phyloP scores from a whole-genome alignment of 2,113 vertebrate genomes.

The Eupsittula cactorum region DNA sequence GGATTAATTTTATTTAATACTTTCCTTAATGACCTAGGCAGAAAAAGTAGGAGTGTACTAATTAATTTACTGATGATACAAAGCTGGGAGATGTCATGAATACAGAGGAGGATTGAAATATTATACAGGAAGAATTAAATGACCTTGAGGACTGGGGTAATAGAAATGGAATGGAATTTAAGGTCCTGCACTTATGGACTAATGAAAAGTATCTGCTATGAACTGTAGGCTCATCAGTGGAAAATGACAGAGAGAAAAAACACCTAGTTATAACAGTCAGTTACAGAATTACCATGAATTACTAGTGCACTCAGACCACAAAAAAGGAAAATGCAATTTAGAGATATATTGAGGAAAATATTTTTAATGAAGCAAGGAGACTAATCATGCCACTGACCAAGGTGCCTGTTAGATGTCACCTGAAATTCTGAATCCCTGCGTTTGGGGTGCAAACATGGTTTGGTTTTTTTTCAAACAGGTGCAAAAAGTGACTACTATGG shows the following conservation, averaged over 20 bases:
- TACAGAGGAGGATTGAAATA: constrained; percentile 67
- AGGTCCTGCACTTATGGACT: constrained; percentile 48
- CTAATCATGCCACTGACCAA: not conserved
- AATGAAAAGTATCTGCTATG: constrained; percentile 45
- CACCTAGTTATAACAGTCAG: not conserved
- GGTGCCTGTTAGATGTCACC: not conserved
- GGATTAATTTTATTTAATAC: constrained; percentile 74
- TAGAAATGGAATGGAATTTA: constrained; percentile 49
- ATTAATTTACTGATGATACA: constrained; percentile 71
- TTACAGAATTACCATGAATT: constrained; percentile 17
- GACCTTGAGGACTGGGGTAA: constrained; percentile 56
- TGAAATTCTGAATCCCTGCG: not conserved
- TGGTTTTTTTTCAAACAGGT: not conserved
- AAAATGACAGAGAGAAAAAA: constrained; percentile 36
- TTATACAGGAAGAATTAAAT: constrained; percentile 52
- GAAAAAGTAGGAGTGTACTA: constrained; percentile 69
- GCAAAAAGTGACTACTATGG: not conserved
- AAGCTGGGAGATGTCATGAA: constrained; percentile 63
- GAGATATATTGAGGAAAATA: not conserved
- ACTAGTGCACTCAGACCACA: not conserved
- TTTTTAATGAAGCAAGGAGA: not conserved
- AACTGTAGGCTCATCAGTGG: constrained; percentile 30
- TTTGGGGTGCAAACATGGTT: not conserved
- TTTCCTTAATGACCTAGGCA: constrained; percentile 69
- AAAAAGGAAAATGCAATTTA: not conserved